Conservation (phyloP, 1,140 invertebrate species). For the Scaptomyza montana region DNA sequence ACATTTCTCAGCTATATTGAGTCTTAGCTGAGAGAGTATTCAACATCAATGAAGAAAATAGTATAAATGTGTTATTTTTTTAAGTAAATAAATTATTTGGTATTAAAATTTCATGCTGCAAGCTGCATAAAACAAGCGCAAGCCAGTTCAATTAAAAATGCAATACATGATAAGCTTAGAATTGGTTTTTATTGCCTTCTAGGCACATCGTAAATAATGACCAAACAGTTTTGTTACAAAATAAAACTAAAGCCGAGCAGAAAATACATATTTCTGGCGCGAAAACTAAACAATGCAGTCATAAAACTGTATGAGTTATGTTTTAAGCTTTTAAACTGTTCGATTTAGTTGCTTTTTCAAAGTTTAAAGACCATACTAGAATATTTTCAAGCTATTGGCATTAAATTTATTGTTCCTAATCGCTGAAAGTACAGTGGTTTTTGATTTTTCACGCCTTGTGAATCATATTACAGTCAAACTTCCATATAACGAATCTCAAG, state of each 20-base stretch:
- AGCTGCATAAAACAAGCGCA: not conserved
- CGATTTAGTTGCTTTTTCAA: not conserved
- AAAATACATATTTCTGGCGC: not conserved
- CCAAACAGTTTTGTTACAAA: not conserved
- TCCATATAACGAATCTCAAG: too few species aligned
- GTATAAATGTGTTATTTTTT: too few species aligned
- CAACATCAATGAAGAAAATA: too few species aligned
- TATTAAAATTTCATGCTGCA: not conserved
- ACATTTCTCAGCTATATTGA: not conserved
- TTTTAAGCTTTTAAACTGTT: constrained; percentile 2
- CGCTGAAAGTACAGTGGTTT: too few species aligned
- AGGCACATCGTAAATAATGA: not conserved
- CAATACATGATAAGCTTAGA: not conserved
- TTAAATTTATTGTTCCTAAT: too few species aligned
- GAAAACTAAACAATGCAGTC: not conserved
- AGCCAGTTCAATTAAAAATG: not conserved
- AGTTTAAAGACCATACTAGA: not conserved
- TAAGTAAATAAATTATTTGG: not conserved
- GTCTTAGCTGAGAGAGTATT: not conserved
- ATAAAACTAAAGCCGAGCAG: not conserved
- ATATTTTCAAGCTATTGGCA: too few species aligned
- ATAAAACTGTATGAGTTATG: constrained; percentile 1
- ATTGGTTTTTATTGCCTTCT: not conserved
- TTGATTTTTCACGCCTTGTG: too few species aligned
- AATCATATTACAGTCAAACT: not conserved